A percentile compares a stretch with the other conserved stretches of the same genome.
Conservation (phyloP, 2,797 vertebrate species). For the Rhinoraja longicauda region DNA sequence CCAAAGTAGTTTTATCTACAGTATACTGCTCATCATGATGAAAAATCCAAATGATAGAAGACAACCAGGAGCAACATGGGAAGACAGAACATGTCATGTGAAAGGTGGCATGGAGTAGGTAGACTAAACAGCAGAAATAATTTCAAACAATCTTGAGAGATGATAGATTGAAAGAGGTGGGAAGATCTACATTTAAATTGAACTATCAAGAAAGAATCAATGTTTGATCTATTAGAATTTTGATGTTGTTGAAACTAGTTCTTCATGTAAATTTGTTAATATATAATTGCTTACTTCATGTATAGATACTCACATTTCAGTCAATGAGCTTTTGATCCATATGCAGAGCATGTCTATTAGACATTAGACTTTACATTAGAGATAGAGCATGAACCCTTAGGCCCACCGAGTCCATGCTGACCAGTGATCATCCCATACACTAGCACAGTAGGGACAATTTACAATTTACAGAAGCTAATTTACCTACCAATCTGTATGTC, state of each 20-base stretch:
- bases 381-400: too few relatives aligned
- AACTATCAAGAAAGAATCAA: neutral
- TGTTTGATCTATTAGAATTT: neutral
- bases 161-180: neutral
- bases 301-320: neutral
- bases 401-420: too few relatives aligned
- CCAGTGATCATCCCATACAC: too few relatives aligned
- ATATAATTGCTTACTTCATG: too few relatives aligned
- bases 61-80: neutral
- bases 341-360: neutral
- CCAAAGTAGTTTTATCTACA: too few relatives aligned
- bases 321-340: neutral
- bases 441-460: too few relatives aligned
- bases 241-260: neutral
- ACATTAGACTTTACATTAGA: too few relatives aligned
- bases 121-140: too few relatives aligned
- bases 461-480: too few relatives aligned
- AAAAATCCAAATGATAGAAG: neutral
- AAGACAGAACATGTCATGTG: neutral
- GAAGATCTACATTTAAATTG: neutral
- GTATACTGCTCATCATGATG: neutral
- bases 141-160: neutral
- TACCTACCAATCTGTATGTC: too few relatives aligned
- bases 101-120: neutral
- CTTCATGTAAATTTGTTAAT: neutral